Base-by-base conservation (phyloP, 2,888 invertebrate species). In the Drosophila antonietae region DNA sequence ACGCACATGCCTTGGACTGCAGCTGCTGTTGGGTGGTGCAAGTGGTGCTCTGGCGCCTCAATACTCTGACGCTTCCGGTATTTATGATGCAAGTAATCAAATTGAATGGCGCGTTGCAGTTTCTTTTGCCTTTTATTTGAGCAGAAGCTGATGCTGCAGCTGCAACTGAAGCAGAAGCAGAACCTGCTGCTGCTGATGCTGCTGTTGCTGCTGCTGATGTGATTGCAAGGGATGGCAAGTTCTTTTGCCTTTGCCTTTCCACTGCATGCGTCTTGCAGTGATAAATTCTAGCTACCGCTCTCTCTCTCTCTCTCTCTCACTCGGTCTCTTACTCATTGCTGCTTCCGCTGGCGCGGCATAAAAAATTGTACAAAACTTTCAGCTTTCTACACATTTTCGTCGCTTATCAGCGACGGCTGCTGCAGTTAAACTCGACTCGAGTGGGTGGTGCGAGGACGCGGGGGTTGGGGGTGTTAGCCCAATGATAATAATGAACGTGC, bases 81-180 rank as follows among this genome's bases (percentile, higher is more conserved):
- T 86, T 86, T 89, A 87, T 87, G 86, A 89, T 83, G 86, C 86
- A 89, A 89, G 86, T 89, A 87, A 87, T 87, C 86, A 87, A 87
- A 87, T 87, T 90, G 87, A 87, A 87, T 87, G 90, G 90, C 72
- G 90, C 86, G 79, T 86, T 88, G 83, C 83, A 83, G 81, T 81
- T 88, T 72, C 52, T 64, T 71, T 80, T 56, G 73, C 73, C 76
- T 83, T 83, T 88, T 88, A 83, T 88, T 88, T 88, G 87, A 68
- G 62, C 68, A 75, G 71, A 72, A 20, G 20, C 79, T 52, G 67
- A 23, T 44, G 63, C 63, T 44, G 44, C 60, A 55, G 64, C 60
- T 73, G 67, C 56, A 44, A 39, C 49, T 43, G 44, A 41, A 35
- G 51, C 47, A 43, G 68, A 9, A n/a, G 53, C 43, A 44, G 68